Evolutionary conservation across 2,113 vertebrate species (phyloP).

Genomic region (Petaurus breviceps): DNA sequence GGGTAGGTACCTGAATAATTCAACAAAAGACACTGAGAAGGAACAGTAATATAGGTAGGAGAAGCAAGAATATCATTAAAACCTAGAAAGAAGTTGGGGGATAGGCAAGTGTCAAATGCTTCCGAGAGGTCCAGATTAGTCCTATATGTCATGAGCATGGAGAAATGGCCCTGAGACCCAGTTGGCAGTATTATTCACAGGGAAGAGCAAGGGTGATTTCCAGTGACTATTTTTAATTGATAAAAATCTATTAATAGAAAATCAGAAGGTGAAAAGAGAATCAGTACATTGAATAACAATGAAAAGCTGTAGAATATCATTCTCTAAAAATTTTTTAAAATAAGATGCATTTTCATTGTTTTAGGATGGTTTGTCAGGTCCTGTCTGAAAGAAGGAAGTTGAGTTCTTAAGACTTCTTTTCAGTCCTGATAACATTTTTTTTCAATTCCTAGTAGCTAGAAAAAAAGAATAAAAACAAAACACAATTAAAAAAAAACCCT

Average conservation of each 20-base stretch:
- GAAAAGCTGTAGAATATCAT: not conserved
- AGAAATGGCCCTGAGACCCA: not conserved
- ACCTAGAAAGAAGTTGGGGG: not conserved
- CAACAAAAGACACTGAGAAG: not conserved
- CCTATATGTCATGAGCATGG: not conserved
- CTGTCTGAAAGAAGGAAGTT: slow-evolving; percentile 20
- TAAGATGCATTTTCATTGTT: not conserved
- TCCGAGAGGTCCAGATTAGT: not conserved
- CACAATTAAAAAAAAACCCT: not conserved
- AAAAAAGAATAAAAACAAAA: not conserved
- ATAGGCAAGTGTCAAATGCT: not conserved
- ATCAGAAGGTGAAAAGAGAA: not conserved
- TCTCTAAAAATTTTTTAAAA: not conserved
- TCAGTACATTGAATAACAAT: not conserved
- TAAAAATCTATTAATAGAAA: not conserved
- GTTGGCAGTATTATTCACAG: not conserved
- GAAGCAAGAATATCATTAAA: not conserved
- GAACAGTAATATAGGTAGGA: not conserved
- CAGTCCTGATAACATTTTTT: slow-evolving; percentile 8
- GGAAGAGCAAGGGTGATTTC: not conserved
- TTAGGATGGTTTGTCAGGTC: not conserved
- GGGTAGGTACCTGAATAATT: not conserved
- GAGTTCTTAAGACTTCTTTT: slow-evolving; percentile 4
- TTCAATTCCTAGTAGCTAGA: not conserved
- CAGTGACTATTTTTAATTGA: not conserved